phyloP scores from a whole-genome alignment of 2,113 vertebrate genomes.

The Crotalus horridus region DNA sequence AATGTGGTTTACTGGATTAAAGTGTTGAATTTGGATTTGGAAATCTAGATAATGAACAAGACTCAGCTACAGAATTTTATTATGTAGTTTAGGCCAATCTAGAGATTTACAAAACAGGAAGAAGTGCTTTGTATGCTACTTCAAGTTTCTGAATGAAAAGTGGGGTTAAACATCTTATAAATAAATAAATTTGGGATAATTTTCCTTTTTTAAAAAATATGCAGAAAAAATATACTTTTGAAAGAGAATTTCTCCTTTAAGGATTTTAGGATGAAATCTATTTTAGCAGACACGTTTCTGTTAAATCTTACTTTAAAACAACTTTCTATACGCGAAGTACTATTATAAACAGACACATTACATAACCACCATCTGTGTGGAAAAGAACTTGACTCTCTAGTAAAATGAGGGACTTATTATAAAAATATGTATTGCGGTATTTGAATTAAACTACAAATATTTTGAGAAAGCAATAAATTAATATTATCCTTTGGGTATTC shows the following conservation, averaged over 20 bases:
- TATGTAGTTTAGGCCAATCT: background rate
- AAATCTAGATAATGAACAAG: background rate
- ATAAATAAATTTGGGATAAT: background rate
- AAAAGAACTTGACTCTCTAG: constrained; percentile 36
- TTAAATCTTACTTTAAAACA: constrained; percentile 45
- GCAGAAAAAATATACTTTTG: constrained; percentile 3
- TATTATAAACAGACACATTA: background rate
- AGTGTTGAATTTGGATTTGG: background rate
- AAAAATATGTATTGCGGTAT: constrained; percentile 26
- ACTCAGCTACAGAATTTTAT: background rate
- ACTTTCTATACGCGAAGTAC: constrained; percentile 1
- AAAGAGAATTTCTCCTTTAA: constrained; percentile 25
- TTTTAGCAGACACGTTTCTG: background rate
- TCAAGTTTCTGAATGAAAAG: background rate
- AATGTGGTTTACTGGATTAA: background rate
- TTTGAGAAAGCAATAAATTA: constrained; percentile 41
- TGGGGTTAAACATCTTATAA: background rate
- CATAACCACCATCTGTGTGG: constrained; percentile 28
- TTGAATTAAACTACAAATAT: constrained; percentile 34
- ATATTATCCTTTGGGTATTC: constrained; percentile 33
- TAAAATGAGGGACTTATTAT: constrained; percentile 40
- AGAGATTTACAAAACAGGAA: background rate
- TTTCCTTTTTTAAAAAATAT: background rate
- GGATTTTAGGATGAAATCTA: constrained; percentile 24
- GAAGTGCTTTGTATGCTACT: background rate